Conservation (phyloP, 2,888 invertebrate genomes). For the Noctua janthe region DNA sequence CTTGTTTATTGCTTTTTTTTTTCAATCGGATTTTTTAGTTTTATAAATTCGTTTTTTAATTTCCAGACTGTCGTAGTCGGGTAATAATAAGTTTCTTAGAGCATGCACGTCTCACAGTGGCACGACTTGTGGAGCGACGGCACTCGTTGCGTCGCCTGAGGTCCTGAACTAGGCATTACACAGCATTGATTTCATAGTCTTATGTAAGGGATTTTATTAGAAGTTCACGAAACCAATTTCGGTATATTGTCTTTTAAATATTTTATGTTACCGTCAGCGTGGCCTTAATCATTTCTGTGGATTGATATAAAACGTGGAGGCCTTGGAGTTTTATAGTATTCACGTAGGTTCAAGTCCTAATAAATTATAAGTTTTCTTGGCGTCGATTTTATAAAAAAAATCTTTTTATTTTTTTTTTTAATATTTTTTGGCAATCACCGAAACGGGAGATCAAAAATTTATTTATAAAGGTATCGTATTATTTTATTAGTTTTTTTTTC, state of each 20-base stretch:
- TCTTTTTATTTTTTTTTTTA: background rate
- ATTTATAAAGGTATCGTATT: background rate
- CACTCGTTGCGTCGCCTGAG: background rate
- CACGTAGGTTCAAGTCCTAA: background rate
- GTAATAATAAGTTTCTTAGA: background rate
- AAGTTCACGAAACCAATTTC: slow-evolving; percentile 58
- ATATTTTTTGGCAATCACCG: background rate
- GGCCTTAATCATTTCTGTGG: slow-evolving; percentile 37
- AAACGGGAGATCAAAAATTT: no score
- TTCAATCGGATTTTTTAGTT: no score
- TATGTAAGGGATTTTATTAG: slow-evolving; percentile 58
- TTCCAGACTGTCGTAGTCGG: no score
- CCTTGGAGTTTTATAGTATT: slow-evolving; percentile 13
- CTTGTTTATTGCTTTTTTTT: no score
- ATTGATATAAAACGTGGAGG: slow-evolving; percentile 37
- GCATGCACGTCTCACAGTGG: background rate
- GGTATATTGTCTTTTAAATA: slow-evolving; percentile 64
- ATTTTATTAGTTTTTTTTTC: background rate
- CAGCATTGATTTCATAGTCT: slow-evolving; percentile 52
- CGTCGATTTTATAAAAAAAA: background rate
- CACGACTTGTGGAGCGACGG: background rate
- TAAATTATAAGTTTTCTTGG: slow-evolving; percentile 13
- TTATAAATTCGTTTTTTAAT: no score
- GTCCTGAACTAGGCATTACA: slow-evolving; percentile 10
- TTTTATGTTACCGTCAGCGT: slow-evolving; percentile 40